Evolutionary conservation across 64 coral and sea anemone species (phyloP).

Genomic region (Cladopsammia gracilis): DNA sequence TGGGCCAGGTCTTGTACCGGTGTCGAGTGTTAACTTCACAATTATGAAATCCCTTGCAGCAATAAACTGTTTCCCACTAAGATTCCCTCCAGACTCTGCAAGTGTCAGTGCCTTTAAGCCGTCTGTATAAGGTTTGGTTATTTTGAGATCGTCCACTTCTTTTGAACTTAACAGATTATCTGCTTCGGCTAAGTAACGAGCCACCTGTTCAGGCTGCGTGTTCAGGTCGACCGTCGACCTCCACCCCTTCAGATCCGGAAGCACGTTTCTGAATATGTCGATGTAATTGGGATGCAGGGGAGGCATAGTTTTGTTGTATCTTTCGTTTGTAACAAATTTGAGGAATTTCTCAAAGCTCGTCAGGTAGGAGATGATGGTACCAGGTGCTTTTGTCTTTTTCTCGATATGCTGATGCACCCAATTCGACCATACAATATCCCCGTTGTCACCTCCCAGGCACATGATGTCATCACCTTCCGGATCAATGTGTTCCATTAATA

Average conservation of each 20-base stretch:
- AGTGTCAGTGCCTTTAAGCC: neutral
- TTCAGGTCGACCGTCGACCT: neutral
- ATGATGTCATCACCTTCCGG: neutral
- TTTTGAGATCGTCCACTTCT: neutral
- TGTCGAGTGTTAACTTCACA: neutral
- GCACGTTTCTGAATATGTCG: neutral
- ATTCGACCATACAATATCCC: neutral
- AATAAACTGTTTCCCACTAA: neutral
- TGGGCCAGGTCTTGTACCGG: neutral
- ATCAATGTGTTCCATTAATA: neutral
- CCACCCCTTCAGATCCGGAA: neutral
- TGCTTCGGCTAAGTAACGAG: neutral
- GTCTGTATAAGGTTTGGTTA: neutral
- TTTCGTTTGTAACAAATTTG: neutral
- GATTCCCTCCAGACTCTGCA: neutral
- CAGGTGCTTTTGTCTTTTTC: neutral
- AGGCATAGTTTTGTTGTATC: neutral
- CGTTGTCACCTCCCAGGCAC: neutral
- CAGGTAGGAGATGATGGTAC: neutral
- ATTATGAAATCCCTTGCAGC: neutral
- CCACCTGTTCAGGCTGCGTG: neutral
- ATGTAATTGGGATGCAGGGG: neutral
- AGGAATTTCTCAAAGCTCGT: conserved; percentile 27
- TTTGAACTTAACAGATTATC: neutral
- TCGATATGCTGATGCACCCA: neutral